Conservation (phyloP, 2,113 vertebrate genomes). For the Salvelinus alpinus region DNA sequence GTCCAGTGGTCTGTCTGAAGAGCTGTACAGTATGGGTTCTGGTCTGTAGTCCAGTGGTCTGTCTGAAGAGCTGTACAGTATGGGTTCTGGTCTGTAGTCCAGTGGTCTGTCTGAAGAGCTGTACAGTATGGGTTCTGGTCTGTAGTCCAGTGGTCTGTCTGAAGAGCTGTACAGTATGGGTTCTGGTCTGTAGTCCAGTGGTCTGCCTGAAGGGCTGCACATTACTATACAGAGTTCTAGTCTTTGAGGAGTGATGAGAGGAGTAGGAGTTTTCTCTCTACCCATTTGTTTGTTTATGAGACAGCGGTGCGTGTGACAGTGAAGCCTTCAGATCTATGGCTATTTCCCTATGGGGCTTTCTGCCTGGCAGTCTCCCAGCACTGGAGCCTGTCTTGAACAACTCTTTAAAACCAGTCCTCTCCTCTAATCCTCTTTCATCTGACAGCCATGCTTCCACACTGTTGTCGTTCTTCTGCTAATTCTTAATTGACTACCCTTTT, state of each 20-base stretch:
- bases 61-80: too few relatives aligned
- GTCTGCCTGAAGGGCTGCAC: too few relatives aligned
- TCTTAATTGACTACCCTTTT: slow-evolving; percentile 57
- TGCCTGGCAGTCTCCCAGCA: slow-evolving; percentile 17
- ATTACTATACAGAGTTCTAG: too few relatives aligned
- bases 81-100: too few relatives aligned
- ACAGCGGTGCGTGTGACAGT: slow-evolving; percentile 4
- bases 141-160: too few relatives aligned
- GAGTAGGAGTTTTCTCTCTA: neutral
- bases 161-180: too few relatives aligned
- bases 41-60: too few relatives aligned
- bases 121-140: too few relatives aligned
- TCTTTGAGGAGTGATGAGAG: neutral
- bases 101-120: too few relatives aligned
- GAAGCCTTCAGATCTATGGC: slow-evolving; percentile 37
- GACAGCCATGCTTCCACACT: slow-evolving; percentile 40
- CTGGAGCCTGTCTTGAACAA: slow-evolving; percentile 43
- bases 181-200: too few relatives aligned
- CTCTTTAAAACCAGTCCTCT: slow-evolving; percentile 35
- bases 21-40: too few relatives aligned
- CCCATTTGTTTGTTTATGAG: neutral
- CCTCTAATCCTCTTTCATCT: slow-evolving; percentile 45
- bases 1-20: too few relatives aligned
- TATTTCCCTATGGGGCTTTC: slow-evolving; percentile 43
- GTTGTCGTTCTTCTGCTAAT: slow-evolving; percentile 30